Evolutionary conservation across 2,888 invertebrate species (phyloP).

Genomic region (Chelonus formosanus): DNA sequence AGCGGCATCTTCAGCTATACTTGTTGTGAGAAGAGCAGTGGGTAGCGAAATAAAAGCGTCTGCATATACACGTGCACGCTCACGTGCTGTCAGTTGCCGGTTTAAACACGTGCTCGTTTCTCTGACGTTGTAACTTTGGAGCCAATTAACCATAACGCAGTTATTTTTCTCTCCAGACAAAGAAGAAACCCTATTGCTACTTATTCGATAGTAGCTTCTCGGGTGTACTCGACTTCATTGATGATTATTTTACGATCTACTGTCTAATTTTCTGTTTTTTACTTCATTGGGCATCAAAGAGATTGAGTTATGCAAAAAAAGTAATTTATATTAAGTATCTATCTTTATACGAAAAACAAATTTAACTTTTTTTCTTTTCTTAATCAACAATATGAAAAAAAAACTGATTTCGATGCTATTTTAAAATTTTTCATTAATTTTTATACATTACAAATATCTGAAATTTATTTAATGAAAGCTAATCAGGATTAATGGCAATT

Average conservation of each 20-base stretch:
- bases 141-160: conserved; percentile 20
- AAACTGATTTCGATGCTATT: too few relatives aligned
- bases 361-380: neutral
- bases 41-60: conserved; percentile 31
- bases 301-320: too few relatives aligned
- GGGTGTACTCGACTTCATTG: conserved; percentile 8
- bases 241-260: neutral
- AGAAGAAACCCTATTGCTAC: conserved; percentile 2
- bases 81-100: conserved; percentile 30
- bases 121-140: conserved; percentile 7
- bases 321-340: too few relatives aligned
- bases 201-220: neutral
- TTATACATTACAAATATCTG: too few relatives aligned
- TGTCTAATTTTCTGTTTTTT: neutral
- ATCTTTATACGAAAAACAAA: neutral
- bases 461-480: too few relatives aligned
- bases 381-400: too few relatives aligned
- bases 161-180: conserved; percentile 1
- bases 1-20: conserved; percentile 23
- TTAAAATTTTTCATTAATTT: too few relatives aligned
- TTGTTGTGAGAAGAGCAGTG: neutral
- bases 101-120: conserved; percentile 25
- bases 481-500: too few relatives aligned
- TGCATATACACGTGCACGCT: conserved; percentile 31
- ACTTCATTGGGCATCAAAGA: too few relatives aligned